Base-by-base conservation (phyloP, 2,888 invertebrate species). In the Cosmia pyralina region DNA sequence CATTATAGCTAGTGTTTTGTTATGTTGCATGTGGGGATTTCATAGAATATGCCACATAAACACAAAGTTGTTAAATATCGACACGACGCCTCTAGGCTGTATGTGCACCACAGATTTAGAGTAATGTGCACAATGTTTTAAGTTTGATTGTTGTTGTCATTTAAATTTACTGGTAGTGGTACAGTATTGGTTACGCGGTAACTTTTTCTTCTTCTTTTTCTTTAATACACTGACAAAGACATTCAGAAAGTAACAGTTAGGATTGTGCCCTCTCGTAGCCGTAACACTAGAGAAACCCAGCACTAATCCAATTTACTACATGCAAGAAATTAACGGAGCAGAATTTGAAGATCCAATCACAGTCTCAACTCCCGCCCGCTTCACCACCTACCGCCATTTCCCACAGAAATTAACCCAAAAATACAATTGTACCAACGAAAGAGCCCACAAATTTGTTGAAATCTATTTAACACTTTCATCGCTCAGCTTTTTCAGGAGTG, bases 391-490 rank as follows among this genome's bases (percentile, higher is more conserved):
- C 28, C 59, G 44, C 17, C 22, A 52, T 28, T 59, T 67, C 41
- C n/a, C 69, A 68, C 60, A 66, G 58, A 81, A 79, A 79, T 60
- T 62, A 69, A 70, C 48, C 55, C 46, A 64, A 73, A 67, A 72
- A 69, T 57, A 72, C 75, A 81, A 79, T 79, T 68, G 65, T 68
- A 68, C 69, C 69, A 82, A 76, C 57, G 48, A 55, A 70, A 79
- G 63, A 66, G 59, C 64, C 65, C 22, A 67, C 77, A 76, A 76
- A 83, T 79, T 82, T 79, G 69, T 77, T 78, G 72, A 83, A 85
- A 85, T 77, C 79, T 83, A 83, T 85, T 83, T 77, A 75, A 74
- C 82, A 77, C 81, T 85, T 83, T 75, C 78, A 81, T 81, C 72
- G 57, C 74, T 83, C 82, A 81, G 75, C 78, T 81, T 75, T 82